Percentiles rank a stretch among this genome's conserved stretches.
Conservation (phyloP, 1,140 invertebrate species). For the Rhyzopertha dominica region DNA sequence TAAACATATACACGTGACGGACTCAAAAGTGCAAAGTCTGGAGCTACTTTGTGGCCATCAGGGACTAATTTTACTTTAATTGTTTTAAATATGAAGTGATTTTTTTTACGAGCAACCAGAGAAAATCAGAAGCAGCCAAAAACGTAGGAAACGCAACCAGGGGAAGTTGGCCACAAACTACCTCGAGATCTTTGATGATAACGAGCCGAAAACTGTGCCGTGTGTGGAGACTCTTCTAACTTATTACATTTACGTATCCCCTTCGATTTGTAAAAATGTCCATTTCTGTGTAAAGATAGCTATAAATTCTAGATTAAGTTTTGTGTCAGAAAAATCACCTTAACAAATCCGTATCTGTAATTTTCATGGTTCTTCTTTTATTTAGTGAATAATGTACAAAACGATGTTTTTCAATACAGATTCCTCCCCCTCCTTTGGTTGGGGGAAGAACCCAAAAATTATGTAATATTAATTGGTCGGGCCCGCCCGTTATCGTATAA, state of each 20-base stretch:
- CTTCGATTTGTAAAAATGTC: slow-evolving; percentile 46
- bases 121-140: not conserved
- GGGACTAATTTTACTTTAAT: too few relatives aligned
- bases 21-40: slow-evolving; percentile 37
- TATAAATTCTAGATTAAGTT: slow-evolving; percentile 48
- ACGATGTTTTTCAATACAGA: slow-evolving; percentile 16
- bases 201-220: slow-evolving; percentile 21
- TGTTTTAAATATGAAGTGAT: not conserved
- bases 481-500: slow-evolving; percentile 27
- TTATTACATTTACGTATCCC: slow-evolving; percentile 39
- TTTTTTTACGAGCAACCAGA: not conserved
- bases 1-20: slow-evolving; percentile 38
- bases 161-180: slow-evolving; percentile 31
- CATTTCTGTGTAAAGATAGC: slow-evolving; percentile 47
- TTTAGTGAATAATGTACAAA: slow-evolving; percentile 26
- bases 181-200: slow-evolving; percentile 29
- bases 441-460: slow-evolving; percentile 14
- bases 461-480: slow-evolving; percentile 17
- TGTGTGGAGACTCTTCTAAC: slow-evolving; percentile 38
- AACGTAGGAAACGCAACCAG: not conserved
- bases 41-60: slow-evolving; percentile 40
- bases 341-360: slow-evolving; percentile 26
- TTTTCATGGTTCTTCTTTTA: slow-evolving; percentile 23
- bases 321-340: slow-evolving; percentile 7
- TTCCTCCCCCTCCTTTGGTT: slow-evolving; percentile 15